Evolutionary conservation across 2,113 vertebrate genomes (phyloP).

Genomic region (Crotalus viridis): DNA sequence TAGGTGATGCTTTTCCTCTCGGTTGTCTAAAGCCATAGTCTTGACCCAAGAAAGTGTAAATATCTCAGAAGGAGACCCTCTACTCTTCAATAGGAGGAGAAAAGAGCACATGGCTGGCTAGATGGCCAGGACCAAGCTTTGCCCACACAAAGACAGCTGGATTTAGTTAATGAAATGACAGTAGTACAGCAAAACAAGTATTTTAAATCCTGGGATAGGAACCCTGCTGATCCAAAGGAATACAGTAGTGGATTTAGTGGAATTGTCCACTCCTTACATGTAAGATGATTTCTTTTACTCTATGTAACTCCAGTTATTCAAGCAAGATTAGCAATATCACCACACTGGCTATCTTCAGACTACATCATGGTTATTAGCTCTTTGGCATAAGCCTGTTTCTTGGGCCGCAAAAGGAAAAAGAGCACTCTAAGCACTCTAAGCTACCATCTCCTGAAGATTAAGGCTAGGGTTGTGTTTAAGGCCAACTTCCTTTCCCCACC

Average conservation of each 20-base stretch:
- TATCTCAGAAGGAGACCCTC: background rate
- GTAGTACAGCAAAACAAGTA: too few relatives aligned
- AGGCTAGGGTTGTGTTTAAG: conserved; percentile 26
- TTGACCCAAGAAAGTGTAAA: background rate
- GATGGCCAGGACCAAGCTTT: background rate
- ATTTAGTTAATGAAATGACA: background rate
- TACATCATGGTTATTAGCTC: background rate
- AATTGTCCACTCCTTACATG: background rate
- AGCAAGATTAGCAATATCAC: background rate
- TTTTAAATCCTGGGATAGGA: background rate
- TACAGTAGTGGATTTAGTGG: background rate
- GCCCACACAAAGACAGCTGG: background rate
- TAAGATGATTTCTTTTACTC: too few relatives aligned
- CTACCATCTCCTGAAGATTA: background rate
- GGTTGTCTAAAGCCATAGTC: background rate
- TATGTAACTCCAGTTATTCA: background rate
- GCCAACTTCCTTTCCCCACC: background rate
- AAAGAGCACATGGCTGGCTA: background rate
- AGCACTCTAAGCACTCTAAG: background rate
- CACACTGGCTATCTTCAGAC: too few relatives aligned
- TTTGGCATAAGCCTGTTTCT: background rate
- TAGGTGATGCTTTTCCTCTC: background rate
- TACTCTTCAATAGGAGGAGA: background rate
- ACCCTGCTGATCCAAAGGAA: background rate
- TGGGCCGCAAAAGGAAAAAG: background rate